These are phyloP conservation scores for Erpornis zantholeuca DNA, from an alignment of 2,113 vertebrate genomes.

Conservation along the genomic window DNA sequence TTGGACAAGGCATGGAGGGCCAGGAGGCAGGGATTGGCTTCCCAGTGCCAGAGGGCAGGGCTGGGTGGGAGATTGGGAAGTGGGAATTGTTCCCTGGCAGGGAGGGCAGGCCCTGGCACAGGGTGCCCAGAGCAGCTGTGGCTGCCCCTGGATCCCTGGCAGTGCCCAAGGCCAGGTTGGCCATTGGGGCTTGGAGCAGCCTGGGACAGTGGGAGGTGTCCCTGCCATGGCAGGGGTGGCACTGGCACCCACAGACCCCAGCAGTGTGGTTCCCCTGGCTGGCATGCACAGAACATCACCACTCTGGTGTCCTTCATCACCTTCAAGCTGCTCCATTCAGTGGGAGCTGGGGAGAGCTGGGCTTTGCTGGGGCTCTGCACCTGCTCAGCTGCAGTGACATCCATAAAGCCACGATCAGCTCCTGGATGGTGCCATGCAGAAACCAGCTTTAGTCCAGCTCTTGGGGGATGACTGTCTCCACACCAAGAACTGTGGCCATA, in stretches of 20 bases:
- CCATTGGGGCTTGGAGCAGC: background rate
- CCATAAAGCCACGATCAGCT: background rate
- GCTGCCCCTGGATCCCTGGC: background rate
- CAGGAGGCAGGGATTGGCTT: background rate
- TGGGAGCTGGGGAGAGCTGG: background rate
- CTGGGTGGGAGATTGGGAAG: fast-evolving
- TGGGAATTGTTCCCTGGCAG: background rate
- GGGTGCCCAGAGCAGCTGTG: background rate
- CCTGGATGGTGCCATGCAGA: background rate
- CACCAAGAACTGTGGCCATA: background rate
- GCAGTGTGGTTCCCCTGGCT: background rate
- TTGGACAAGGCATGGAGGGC: background rate
- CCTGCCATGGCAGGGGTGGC: background rate
- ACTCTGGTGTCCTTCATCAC: no score
- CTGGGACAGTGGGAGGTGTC: background rate
- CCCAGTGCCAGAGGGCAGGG: background rate
- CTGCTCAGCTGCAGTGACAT: background rate
- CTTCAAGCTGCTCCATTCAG: background rate
- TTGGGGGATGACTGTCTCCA: background rate
- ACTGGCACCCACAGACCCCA: background rate
- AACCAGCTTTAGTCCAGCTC: fast-evolving
- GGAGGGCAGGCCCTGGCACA: background rate
- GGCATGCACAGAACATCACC: background rate
- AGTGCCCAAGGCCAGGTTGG: background rate
- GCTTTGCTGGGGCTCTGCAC: background rate